A percentile compares a stretch with the other conserved stretches of the same genome.
These are phyloP conservation scores for Drosophila phalerata DNA, from an alignment of 2,888 invertebrate genomes.

Conservation along the genomic window DNA sequence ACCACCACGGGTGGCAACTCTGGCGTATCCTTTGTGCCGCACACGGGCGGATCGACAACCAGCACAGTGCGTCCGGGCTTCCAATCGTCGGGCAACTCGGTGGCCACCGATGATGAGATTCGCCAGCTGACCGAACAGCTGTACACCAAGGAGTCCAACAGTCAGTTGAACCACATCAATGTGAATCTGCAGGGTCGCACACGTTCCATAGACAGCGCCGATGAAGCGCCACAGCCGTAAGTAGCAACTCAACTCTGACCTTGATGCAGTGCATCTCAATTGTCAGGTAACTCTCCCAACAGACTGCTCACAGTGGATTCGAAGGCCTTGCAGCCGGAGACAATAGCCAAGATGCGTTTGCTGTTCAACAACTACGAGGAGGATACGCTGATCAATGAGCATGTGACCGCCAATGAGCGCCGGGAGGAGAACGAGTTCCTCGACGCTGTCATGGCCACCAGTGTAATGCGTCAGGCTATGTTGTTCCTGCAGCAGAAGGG, in stretches of 20 bases:
- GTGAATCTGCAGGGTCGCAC: constrained; percentile 92
- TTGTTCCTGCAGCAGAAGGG: constrained; percentile 87
- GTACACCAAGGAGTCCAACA: constrained; percentile 90
- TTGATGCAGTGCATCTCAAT: not conserved
- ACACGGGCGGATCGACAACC: constrained; percentile 55
- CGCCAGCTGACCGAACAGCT: constrained; percentile 90
- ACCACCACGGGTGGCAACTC: constrained; percentile 25
- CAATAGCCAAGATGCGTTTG: constrained; percentile 90
- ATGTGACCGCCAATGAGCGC: constrained; percentile 90
- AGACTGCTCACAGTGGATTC: constrained; percentile 90
- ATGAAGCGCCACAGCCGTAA: constrained; percentile 92
- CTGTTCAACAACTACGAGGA: constrained; percentile 95
- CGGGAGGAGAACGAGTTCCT: constrained; percentile 93
- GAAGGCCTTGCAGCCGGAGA: constrained; percentile 87
- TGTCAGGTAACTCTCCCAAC: constrained; percentile 22
- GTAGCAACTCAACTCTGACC: constrained; percentile 67
- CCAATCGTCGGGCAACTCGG: constrained; percentile 84
- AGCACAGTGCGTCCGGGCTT: constrained; percentile 81
- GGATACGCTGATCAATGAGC: constrained; percentile 90
- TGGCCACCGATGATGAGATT: constrained; percentile 88
- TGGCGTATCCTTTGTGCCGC: constrained; percentile 81
- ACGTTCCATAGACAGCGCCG: constrained; percentile 88
- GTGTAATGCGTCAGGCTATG: constrained; percentile 90
- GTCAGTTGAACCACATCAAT: constrained; percentile 89
- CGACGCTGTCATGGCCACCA: constrained; percentile 91